Percentiles rank a stretch among this genome's conserved stretches.
Evolutionary conservation across 2,888 invertebrate genomes (phyloP).

Genomic region (Antheraea assamensis): DNA sequence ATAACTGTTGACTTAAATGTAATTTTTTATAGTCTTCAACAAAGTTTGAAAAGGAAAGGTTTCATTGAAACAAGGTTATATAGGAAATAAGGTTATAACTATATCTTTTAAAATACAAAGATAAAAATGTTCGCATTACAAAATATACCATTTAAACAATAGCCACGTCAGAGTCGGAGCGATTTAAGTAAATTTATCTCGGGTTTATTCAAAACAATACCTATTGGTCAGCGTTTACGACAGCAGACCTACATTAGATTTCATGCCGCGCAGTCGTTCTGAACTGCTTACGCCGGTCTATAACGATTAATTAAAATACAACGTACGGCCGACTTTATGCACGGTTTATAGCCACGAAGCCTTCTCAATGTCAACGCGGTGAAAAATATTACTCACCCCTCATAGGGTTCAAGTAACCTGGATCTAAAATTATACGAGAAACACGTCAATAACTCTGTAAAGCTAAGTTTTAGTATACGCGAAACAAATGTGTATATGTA

Average conservation of each 20-base stretch:
- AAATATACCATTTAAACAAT: constrained; percentile 37
- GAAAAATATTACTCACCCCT: constrained; percentile 12
- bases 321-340: constrained; percentile 54
- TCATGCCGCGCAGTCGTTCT: constrained; percentile 66
- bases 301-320: constrained; percentile 79
- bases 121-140: constrained; percentile 27
- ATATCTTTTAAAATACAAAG: background rate
- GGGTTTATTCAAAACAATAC: constrained; percentile 49
- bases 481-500: background rate
- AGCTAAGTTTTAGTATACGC: background rate
- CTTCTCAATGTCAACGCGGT: constrained; percentile 40
- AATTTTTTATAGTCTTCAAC: too few species aligned
- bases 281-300: constrained; percentile 57
- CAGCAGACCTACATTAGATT: constrained; percentile 44
- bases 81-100: background rate
- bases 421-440: background rate
- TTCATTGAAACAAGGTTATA: background rate
- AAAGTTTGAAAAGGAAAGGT: too few species aligned
- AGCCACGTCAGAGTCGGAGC: constrained; percentile 47
- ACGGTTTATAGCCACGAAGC: constrained; percentile 37
- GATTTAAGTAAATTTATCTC: constrained; percentile 57
- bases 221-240: constrained; percentile 51
- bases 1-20: too few species aligned
- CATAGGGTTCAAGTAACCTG: constrained; percentile 16
- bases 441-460: constrained; percentile 11